Percentiles rank a stretch among this genome's conserved stretches.
These are phyloP conservation scores for Lutraria rhynchaena DNA, from an alignment of 1,140 invertebrate species.

Conservation along the genomic window DNA sequence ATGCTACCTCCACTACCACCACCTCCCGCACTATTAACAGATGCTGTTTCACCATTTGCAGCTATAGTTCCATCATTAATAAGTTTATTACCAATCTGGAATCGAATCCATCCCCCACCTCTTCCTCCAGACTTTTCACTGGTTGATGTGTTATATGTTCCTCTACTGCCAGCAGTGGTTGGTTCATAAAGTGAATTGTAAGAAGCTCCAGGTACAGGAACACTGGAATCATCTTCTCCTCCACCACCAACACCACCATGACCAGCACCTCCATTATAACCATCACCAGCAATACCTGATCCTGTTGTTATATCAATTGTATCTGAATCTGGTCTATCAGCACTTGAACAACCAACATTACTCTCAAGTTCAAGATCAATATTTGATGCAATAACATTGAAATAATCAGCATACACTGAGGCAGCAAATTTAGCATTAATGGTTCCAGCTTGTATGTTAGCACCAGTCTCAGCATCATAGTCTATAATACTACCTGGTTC, in stretches of 20 bases:
- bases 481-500: constrained; percentile 70
- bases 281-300: constrained; percentile 38
- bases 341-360: constrained; percentile 66
- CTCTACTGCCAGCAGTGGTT: constrained; percentile 64
- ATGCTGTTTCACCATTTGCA: constrained; percentile 63
- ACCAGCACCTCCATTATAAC: constrained; percentile 66
- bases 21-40: constrained; percentile 50
- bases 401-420: constrained; percentile 68
- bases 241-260: constrained; percentile 73
- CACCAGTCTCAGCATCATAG: constrained; percentile 70
- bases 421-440: constrained; percentile 70
- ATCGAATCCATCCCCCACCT: constrained; percentile 70
- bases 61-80: constrained; percentile 73
- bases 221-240: background rate
- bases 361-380: constrained; percentile 71
- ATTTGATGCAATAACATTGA: constrained; percentile 69
- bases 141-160: constrained; percentile 37
- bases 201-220: constrained; percentile 28
- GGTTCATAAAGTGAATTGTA: constrained; percentile 74
- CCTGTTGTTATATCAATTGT: constrained; percentile 67
- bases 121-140: constrained; percentile 59
- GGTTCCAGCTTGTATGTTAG: constrained; percentile 66
- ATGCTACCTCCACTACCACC: constrained; percentile 76
- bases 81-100: constrained; percentile 64
- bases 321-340: constrained; percentile 60